Conservation (phyloP, 2,797 vertebrate species). For the Neoniphon sammara region DNA sequence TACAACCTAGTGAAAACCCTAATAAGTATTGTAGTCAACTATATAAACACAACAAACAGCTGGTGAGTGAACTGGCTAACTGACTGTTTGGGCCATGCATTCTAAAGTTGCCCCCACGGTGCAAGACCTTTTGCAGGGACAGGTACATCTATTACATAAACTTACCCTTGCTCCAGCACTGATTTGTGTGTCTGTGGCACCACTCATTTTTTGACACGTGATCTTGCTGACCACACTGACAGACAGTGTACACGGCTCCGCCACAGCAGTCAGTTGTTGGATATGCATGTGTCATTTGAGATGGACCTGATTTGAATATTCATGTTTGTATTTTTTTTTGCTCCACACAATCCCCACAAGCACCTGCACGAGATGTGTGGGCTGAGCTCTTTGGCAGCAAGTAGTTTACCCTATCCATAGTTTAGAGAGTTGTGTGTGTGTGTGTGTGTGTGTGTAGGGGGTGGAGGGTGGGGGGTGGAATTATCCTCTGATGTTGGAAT, state of each 20-base stretch:
- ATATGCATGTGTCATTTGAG: conserved; percentile 59
- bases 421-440: no score
- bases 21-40: conserved; percentile 54
- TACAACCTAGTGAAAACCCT: conserved; percentile 43
- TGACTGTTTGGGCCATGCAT: conserved; percentile 15
- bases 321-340: conserved; percentile 31
- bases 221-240: conserved; percentile 13
- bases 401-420: background rate
- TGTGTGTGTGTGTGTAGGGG: no score
- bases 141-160: background rate
- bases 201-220: conserved; percentile 16
- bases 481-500: conserved; percentile 26
- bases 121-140: background rate
- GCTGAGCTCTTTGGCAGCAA: conserved; percentile 6
- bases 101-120: conserved; percentile 10
- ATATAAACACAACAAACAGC: conserved; percentile 35
- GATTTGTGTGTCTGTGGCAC: conserved; percentile 7
- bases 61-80: conserved; percentile 17
- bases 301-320: conserved; percentile 72
- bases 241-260: conserved; percentile 3
- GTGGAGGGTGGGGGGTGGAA: conserved; percentile 27
- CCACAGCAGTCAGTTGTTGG: conserved; percentile 28
- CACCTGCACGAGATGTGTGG: conserved; percentile 49
- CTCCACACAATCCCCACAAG: conserved; percentile 43
- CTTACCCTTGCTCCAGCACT: conserved; percentile 2